These are phyloP conservation scores for Lepilemur septentrionalis DNA, from an alignment of 2,797 vertebrate species.

Conservation along the genomic window DNA sequence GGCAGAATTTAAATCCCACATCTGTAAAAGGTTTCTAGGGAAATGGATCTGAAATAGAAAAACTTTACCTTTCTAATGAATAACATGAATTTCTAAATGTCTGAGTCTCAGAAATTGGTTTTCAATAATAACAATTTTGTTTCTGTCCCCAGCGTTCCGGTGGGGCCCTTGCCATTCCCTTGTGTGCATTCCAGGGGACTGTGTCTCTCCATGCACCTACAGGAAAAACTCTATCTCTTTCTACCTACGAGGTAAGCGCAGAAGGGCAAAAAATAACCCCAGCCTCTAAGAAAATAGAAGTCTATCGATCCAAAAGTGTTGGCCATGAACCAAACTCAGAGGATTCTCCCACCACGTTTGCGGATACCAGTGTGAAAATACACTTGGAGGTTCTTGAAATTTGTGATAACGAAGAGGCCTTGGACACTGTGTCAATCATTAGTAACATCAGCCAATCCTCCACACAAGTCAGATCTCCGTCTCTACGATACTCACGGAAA, in stretches of 20 bases:
- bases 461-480: slow-evolving; percentile 93
- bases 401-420: slow-evolving; percentile 95
- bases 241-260: slow-evolving; percentile 97
- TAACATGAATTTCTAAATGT: background rate
- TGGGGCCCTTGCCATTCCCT: slow-evolving; percentile 91
- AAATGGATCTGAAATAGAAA: background rate
- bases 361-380: slow-evolving; percentile 96
- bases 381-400: slow-evolving; percentile 99
- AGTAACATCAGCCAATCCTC: slow-evolving; percentile 99
- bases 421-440: slow-evolving; percentile 98
- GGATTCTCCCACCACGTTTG: slow-evolving; percentile 83
- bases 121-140: background rate
- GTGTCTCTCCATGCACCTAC: slow-evolving; percentile 96
- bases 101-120: background rate
- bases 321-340: slow-evolving; percentile 95
- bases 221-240: slow-evolving; percentile 96
- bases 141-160: slow-evolving; percentile 87
- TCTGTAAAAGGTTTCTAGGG: slow-evolving; percentile 12
- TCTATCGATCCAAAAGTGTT: slow-evolving; percentile 97
- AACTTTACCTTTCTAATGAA: background rate
- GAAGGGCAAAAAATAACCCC: slow-evolving; percentile 94
- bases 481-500: slow-evolving; percentile 94
- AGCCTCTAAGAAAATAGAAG: slow-evolving; percentile 93
- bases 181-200: slow-evolving; percentile 97
- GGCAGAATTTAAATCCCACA: background rate